A percentile compares a stretch with the other conserved stretches of the same genome.
Evolutionary conservation across 2,888 invertebrate genomes (phyloP).

Genomic region (Cacoxenus indagator): DNA sequence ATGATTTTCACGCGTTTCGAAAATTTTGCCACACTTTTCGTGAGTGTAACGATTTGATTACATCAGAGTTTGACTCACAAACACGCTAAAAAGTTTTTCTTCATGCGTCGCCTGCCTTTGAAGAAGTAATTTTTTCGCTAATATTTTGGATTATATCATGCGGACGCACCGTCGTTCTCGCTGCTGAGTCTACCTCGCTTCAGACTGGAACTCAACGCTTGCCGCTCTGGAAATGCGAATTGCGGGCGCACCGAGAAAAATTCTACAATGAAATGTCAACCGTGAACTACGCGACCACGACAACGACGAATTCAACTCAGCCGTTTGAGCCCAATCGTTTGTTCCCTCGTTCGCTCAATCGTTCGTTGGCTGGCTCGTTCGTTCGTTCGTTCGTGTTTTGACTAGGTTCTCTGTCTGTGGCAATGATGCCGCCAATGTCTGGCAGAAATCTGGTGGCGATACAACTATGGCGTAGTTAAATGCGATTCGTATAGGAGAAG

Average conservation of each 20-base stretch:
- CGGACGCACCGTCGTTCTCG: slow-evolving; percentile 48
- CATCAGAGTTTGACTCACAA: slow-evolving; percentile 56
- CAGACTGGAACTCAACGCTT: slow-evolving; percentile 8
- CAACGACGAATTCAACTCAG: background rate
- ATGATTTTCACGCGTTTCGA: too few relatives aligned
- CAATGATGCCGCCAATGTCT: too few relatives aligned
- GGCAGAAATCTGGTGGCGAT: too few relatives aligned
- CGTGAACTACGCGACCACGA: background rate
- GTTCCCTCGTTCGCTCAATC: background rate
- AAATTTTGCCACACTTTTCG: slow-evolving; percentile 22
- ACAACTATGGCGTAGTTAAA: too few relatives aligned
- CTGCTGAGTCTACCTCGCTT: slow-evolving; percentile 5
- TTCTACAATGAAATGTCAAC: slow-evolving; percentile 4
- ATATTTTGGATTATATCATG: slow-evolving; percentile 23
- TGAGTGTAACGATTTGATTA: slow-evolving; percentile 49
- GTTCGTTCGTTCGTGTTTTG: background rate
- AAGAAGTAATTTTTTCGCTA: background rate
- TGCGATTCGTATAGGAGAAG: too few relatives aligned
- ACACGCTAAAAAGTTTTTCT: slow-evolving; percentile 25
- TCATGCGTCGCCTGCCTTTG: slow-evolving; percentile 19
- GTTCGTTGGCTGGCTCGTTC: background rate
- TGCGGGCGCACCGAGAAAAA: slow-evolving; percentile 4
- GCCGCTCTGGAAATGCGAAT: slow-evolving; percentile 6
- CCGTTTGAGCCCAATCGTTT: background rate
- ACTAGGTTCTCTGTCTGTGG: background rate